Conservation (phyloP, 2,797 vertebrate species). For the Aeoliscus strigatus region DNA sequence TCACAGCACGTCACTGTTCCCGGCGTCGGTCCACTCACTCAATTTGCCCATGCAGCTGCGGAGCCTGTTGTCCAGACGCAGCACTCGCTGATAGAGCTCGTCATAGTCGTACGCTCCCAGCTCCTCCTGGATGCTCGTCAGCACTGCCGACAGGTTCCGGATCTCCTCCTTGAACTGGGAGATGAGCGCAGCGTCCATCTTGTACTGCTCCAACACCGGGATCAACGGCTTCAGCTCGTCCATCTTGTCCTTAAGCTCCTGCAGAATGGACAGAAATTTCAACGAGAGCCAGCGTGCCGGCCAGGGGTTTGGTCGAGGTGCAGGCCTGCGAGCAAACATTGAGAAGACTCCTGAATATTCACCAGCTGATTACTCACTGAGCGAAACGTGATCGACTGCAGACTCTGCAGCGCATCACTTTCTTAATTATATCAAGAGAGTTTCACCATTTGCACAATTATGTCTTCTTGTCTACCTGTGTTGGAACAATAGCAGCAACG, state of each 20-base stretch:
- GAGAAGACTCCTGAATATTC: too few relatives aligned
- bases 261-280: slow-evolving; percentile 22
- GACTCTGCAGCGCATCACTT: too few relatives aligned
- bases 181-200: slow-evolving; percentile 93
- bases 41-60: slow-evolving; percentile 98
- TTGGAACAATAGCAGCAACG: too few relatives aligned
- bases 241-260: slow-evolving; percentile 98
- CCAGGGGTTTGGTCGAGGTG: too few relatives aligned
- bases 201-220: slow-evolving; percentile 97
- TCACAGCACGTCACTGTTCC: too few relatives aligned
- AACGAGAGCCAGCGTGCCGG: too few relatives aligned
- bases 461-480: too few relatives aligned
- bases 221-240: slow-evolving; percentile 93
- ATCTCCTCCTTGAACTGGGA: slow-evolving; percentile 98
- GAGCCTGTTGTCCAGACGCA: slow-evolving; percentile 88
- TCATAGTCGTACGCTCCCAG: slow-evolving; percentile 95
- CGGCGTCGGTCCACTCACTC: slow-evolving; percentile 76
- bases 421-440: too few relatives aligned
- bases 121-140: slow-evolving; percentile 94
- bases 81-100: slow-evolving; percentile 91
- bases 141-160: slow-evolving; percentile 86
- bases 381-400: too few relatives aligned
- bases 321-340: too few relatives aligned
- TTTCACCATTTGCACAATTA: too few relatives aligned
- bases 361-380: too few relatives aligned